Percentiles rank a stretch among this genome's conserved stretches.
These are phyloP conservation scores for Plumapathes pennacea DNA, from an alignment of 92 coral and sea anemone genomes.

Conservation along the genomic window DNA sequence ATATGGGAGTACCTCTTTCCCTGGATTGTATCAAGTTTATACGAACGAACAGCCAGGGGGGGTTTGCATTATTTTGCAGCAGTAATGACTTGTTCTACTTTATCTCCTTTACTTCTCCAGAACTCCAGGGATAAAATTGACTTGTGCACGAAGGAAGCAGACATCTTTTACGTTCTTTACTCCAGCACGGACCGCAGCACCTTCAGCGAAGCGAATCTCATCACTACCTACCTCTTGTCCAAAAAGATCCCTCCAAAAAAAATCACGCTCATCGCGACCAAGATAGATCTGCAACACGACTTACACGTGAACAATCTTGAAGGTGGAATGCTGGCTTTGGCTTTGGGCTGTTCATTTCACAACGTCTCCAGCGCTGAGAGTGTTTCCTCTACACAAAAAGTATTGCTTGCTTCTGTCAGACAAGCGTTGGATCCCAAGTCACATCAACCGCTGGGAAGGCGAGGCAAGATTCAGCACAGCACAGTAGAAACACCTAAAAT, in stretches of 20 bases:
- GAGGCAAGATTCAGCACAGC: too few relatives aligned
- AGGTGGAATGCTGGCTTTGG: constrained; percentile 86
- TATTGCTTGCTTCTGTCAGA: too few relatives aligned
- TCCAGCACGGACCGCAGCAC: constrained; percentile 85
- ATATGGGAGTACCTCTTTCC: too few relatives aligned
- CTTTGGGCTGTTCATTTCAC: constrained; percentile 77
- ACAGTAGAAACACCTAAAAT: too few relatives aligned
- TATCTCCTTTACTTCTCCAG: too few relatives aligned
- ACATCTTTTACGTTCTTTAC: constrained; percentile 77
- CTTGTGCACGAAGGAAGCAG: constrained; percentile 64
- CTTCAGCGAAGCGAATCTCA: constrained; percentile 74
- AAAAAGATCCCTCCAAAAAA: constrained; percentile 42
- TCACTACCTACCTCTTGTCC: constrained; percentile 71
- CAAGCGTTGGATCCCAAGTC: too few relatives aligned
- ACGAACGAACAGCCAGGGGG: too few relatives aligned
- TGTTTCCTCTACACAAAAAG: constrained; percentile 72
- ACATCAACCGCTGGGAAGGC: too few relatives aligned
- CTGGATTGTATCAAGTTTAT: too few relatives aligned
- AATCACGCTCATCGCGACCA: constrained; percentile 79
- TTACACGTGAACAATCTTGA: constrained; percentile 85
- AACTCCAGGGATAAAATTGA: constrained; percentile 87
- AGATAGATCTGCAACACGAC: constrained; percentile 77
- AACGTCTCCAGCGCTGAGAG: constrained; percentile 80
- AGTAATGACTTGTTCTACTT: too few relatives aligned
- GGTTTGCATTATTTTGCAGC: too few relatives aligned